phyloP scores from a whole-genome alignment of 2,888 invertebrate species.

The Drosophila quinaria region DNA sequence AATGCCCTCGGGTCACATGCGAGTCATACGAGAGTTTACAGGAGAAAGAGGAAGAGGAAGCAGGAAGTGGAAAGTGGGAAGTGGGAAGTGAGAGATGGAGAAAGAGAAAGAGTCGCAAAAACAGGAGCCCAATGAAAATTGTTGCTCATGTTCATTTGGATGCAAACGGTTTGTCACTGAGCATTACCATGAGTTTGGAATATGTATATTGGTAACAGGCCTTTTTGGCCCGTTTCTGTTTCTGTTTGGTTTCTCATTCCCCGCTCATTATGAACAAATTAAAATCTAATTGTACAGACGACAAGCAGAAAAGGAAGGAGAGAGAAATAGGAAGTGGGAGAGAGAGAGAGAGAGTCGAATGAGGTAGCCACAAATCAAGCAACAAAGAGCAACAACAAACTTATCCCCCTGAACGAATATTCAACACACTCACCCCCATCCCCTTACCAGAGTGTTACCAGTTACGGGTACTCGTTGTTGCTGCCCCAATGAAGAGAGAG shows the following conservation, averaged over 20 bases:
- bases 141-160: conserved; percentile 15
- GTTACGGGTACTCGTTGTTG: conserved; percentile 16
- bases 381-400: conserved; percentile 52
- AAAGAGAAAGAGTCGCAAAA: neutral
- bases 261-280: conserved; percentile 66
- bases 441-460: conserved; percentile 7
- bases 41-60: neutral
- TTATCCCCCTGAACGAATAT: conserved; percentile 42
- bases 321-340: neutral
- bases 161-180: conserved; percentile 57
- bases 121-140: conserved; percentile 23
- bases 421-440: neutral
- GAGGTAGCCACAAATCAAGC: conserved; percentile 61
- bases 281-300: conserved; percentile 68
- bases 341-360: neutral
- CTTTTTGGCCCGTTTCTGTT: conserved; percentile 27
- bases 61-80: neutral
- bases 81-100: neutral
- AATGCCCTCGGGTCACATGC: conserved; percentile 67
- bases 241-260: conserved; percentile 46
- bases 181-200: neutral
- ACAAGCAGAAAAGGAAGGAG: conserved; percentile 8
- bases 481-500: conserved; percentile 7
- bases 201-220: conserved; percentile 27
- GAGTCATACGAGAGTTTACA: conserved; percentile 37